These are phyloP conservation scores for Crenichthys baileyi DNA, from an alignment of 2,797 vertebrate genomes.

Conservation along the genomic window DNA sequence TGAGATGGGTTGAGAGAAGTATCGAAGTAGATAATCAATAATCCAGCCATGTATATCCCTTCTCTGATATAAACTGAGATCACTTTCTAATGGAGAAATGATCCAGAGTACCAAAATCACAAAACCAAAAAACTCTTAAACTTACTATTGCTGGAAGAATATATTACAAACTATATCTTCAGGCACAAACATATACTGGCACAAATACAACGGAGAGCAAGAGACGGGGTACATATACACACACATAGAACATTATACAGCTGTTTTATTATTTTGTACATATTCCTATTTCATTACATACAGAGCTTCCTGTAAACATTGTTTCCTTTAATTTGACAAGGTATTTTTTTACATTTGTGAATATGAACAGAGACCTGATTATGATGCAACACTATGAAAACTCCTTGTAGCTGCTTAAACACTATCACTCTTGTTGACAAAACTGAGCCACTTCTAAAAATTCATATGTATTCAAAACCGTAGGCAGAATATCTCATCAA, in stretches of 20 bases:
- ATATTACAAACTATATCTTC: conserved; percentile 21
- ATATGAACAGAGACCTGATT: conserved; percentile 51
- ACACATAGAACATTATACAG: conserved; percentile 23
- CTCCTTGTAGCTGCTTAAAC: background rate
- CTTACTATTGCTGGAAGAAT: conserved; percentile 25
- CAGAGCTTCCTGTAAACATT: conserved; percentile 21
- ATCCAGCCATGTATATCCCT: conserved; percentile 57
- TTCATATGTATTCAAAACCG: conserved; percentile 20
- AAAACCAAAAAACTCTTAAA: conserved; percentile 38
- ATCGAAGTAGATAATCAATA: conserved; percentile 76
- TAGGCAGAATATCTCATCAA: conserved; percentile 16
- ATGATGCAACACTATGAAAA: conserved; percentile 45
- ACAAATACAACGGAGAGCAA: conserved; percentile 33
- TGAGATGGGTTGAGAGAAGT: conserved; percentile 27
- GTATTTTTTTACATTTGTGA: conserved; percentile 30
- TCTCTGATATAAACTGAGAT: conserved; percentile 50
- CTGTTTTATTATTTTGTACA: conserved; percentile 9
- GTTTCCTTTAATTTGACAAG: conserved; percentile 31
- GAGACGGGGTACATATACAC: background rate
- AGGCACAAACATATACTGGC: conserved; percentile 38
- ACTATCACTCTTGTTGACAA: conserved; percentile 13
- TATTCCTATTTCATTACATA: conserved; percentile 45
- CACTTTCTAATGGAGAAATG: conserved; percentile 38
- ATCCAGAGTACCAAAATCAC: conserved; percentile 57
- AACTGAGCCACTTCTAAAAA: background rate